These are phyloP conservation scores for silkworm (Bombyx mori) DNA, from an alignment of 1,140 invertebrate species.

Conservation along the genomic window DNA sequence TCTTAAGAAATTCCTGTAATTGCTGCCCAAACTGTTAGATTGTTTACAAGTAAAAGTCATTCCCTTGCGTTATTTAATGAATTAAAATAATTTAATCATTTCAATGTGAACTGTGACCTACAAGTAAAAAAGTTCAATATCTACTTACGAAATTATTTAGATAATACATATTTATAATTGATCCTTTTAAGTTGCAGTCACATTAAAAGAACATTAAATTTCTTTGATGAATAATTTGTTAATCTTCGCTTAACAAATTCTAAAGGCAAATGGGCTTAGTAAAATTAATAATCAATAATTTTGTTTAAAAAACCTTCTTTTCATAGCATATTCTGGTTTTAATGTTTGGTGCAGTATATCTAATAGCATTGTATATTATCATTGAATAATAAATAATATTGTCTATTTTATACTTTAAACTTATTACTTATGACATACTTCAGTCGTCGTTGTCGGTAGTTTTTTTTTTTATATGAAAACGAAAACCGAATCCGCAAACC, in stretches of 20 bases:
- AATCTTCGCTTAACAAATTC: conserved; percentile 43
- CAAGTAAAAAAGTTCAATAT: too few relatives aligned
- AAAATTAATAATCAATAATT: conserved; percentile 37
- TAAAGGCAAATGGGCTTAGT: conserved; percentile 61
- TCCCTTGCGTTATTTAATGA: too few relatives aligned
- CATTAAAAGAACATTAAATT: conserved; percentile 9
- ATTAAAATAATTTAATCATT: too few relatives aligned
- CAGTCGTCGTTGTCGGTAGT: conserved; percentile 6
- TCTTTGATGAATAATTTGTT: conserved; percentile 28
- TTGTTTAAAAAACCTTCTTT: conserved; percentile 48
- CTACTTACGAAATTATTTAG: too few relatives aligned
- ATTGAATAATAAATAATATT: conserved; percentile 57
- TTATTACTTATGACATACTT: conserved; percentile 39
- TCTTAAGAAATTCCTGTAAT: conserved; percentile 12
- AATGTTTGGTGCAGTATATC: conserved; percentile 69
- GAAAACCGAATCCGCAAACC: not conserved
- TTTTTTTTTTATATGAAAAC: conserved; percentile 6
- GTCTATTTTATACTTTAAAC: conserved; percentile 31
- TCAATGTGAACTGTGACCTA: too few relatives aligned
- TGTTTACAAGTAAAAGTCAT: too few relatives aligned
- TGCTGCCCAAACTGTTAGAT: conserved; percentile 51
- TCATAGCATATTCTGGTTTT: conserved; percentile 59
- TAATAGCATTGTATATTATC: conserved; percentile 69
- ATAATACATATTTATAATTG: too few relatives aligned
- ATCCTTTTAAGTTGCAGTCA: conserved; percentile 13